A percentile compares a stretch with the other conserved stretches of the same genome.
These are phyloP conservation scores for Conus canariensis DNA, from an alignment of 2,888 invertebrate species.

Conservation along the genomic window DNA sequence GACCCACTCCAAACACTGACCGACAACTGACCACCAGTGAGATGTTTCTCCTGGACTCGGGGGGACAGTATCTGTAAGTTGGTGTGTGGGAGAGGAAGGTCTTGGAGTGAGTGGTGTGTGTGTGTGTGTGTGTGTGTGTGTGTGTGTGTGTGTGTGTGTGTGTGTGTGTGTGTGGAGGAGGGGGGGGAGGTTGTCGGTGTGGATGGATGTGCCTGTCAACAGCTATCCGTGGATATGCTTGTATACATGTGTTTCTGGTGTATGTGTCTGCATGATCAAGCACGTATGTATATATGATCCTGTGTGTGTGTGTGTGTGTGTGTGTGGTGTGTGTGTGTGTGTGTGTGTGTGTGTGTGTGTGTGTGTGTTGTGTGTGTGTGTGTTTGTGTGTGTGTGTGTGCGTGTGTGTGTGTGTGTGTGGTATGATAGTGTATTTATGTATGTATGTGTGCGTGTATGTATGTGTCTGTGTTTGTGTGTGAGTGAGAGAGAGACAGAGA, in stretches of 20 bases:
- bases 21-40: conserved; percentile 74
- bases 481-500: too few species aligned
- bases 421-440: too few species aligned
- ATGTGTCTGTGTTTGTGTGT: too few species aligned
- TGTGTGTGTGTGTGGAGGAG: background rate
- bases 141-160: background rate
- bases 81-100: background rate
- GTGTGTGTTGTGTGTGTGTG: background rate
- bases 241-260: conserved; percentile 17
- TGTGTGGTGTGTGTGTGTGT: too few species aligned
- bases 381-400: background rate
- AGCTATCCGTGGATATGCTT: background rate
- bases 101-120: background rate
- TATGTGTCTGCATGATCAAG: background rate
- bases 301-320: background rate
- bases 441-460: too few species aligned
- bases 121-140: conserved; percentile 1
- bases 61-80: conserved; percentile 76
- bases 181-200: background rate
- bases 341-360: too few species aligned
- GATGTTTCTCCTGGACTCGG: conserved; percentile 75
- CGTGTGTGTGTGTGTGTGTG: too few species aligned
- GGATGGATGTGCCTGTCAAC: background rate
- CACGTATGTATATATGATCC: background rate
- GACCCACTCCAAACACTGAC: conserved; percentile 70